These are phyloP conservation scores for Dolichotis patagonum DNA, from an alignment of 2,113 vertebrate species.

Conservation along the genomic window DNA sequence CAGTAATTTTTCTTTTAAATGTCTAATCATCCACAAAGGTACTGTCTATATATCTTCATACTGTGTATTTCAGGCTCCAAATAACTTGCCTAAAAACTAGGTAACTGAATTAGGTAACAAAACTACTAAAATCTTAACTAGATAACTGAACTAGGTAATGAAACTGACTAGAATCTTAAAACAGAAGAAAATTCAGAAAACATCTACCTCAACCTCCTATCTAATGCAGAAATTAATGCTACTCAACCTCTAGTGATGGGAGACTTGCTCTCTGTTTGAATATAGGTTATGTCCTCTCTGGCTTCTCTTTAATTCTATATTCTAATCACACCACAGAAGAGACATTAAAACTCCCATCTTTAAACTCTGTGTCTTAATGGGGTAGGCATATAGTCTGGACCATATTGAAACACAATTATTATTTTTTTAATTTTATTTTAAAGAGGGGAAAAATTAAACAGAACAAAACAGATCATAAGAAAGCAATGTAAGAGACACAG, in stretches of 20 bases:
- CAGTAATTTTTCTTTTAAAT: conserved; percentile 41
- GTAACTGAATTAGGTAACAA: neutral
- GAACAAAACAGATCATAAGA: too few species aligned
- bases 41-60: neutral
- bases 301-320: conserved; percentile 12
- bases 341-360: too few species aligned
- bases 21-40: neutral
- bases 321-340: too few species aligned
- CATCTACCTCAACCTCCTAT: neutral
- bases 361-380: too few species aligned
- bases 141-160: neutral
- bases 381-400: too few species aligned
- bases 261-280: neutral
- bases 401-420: too few species aligned
- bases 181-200: neutral
- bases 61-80: neutral
- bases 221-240: neutral
- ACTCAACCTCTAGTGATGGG: neutral
- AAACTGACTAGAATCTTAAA: neutral
- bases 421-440: too few species aligned
- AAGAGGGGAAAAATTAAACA: too few species aligned
- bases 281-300: neutral
- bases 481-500: too few species aligned
- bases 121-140: too few species aligned
- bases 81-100: conserved; percentile 28